Evolutionary conservation across 2,113 vertebrate species (phyloP), one percentile per base, ranked within the genome.

Genomic region (Aepyceros melampus): DNA sequence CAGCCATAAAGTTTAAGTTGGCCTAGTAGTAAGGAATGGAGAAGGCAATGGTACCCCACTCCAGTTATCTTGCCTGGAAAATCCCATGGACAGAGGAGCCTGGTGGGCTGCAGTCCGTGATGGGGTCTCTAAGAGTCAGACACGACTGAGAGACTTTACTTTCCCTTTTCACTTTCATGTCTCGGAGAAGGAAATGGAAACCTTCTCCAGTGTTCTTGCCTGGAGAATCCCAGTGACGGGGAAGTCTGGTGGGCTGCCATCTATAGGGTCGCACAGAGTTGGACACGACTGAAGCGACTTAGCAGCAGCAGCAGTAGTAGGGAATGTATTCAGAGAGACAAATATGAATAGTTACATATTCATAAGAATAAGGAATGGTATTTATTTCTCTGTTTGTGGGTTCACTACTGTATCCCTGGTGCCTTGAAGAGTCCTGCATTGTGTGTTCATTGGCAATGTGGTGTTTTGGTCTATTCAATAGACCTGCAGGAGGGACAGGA

Each of bases 341-440:
- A 94, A 89, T 97, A 49, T 25, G 58, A 94, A 62, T 13, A 82
- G 4, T 5, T 15, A 85, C 33, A 86, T n/a, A n/a, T n/a, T n/a
- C n/a, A n/a, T n/a, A n/a, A n/a, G n/a, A n/a, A n/a, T 83, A 84
- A 95, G n/a, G 7, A 12, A 55, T 87, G 29, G 4, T 53, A 93
- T 93, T 71, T 79, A 84, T 92, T 79, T 94, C 51, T 95, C 16
- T 49, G 9, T 89, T 91, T 85, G 76, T 40, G 55, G 83, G 36
- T 19, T 86, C 40, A 31, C 33, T 49, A 27, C 40, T 43, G 5
- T 56, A 51, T 84, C 15, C 8, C 43, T 36, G 62, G 31, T 3
- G 43, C 29, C 40, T 64, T 40, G 33, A 56, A 40, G 17, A 56
- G 3, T 11, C 51, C 9, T 43, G 12, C 25, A 19, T 78, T 55